Base-by-base conservation (phyloP, 2,888 invertebrate species). In the Amphipoea lucens region DNA sequence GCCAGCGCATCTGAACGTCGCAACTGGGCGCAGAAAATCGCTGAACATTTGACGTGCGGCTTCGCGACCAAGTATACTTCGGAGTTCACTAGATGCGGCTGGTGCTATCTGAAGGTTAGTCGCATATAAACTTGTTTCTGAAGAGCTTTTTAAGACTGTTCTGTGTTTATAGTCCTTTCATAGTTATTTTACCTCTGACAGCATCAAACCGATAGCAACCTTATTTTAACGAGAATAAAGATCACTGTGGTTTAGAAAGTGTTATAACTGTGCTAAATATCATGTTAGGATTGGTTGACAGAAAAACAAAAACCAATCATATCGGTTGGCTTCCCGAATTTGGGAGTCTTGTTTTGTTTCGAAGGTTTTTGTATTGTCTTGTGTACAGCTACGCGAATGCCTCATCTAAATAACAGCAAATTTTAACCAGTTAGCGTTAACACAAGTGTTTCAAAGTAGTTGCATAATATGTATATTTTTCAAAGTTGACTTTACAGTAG, bases 21-120 rank as follows among this genome's bases (percentile, higher is more conserved):
- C 36, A 96, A 95, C 87, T 99, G 98, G 98, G 98, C 98, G 94
- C 98, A 98, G 92, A 98, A 98, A 92, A 97, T 98, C 42, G 97
- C 98, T 1, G 98, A 98, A 92, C 97, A 98, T 88, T 94, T 98
- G 40, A 98, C 98, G 0, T 96, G 97, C 51, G 97, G 97, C 20
- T 96, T 96, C 79, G 97, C 98, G 2, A 94, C 97, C 0, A 98
- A 97, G 90, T 97, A 98, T 82, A 97, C 98, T 0, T 97, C 98
- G 2, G 98, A 98, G 91, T 98, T 97, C 89, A 98, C 98, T 29
- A 96, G 98, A 91, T 98, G 98, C 87, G 98, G 98, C 45, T 98
- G 98, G 98, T 98, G 98, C 88, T 98, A 98, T 92, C 95, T 98
- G 83, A 98, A 97, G 97, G 98, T 98, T 87, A 72, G 91, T 88